These are phyloP conservation scores for Rhadina sibilatrix DNA, from an alignment of 2,113 vertebrate genomes.

Conservation along the genomic window DNA sequence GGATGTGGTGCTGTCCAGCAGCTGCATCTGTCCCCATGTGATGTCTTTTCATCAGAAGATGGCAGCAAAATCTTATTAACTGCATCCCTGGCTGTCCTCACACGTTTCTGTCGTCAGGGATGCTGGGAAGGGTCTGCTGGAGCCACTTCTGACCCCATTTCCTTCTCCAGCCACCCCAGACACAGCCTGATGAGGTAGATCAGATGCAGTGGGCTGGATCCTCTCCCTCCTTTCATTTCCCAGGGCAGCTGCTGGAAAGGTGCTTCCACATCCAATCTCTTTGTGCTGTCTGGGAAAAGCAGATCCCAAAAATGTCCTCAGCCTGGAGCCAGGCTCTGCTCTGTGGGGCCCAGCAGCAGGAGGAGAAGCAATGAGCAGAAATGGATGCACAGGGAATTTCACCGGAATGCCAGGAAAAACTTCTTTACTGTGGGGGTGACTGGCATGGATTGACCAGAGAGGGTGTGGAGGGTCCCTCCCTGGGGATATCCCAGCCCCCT, in stretches of 20 bases:
- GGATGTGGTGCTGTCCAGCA: neutral
- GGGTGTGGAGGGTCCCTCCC: neutral
- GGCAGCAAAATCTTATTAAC: conserved; percentile 74
- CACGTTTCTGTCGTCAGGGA: neutral
- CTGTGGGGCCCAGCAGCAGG: accelerated
- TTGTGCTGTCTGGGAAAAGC: neutral
- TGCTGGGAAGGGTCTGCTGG: neutral
- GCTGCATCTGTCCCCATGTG: neutral
- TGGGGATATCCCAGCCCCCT: neutral
- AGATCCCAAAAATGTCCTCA: neutral
- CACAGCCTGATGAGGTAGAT: neutral
- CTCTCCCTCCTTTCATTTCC: neutral
- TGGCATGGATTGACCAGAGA: neutral
- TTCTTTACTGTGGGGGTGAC: neutral
- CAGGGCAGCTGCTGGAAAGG: neutral
- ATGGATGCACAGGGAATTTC: neutral
- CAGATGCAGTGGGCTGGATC: neutral
- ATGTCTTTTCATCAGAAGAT: conserved; percentile 72
- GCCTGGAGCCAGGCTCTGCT: neutral
- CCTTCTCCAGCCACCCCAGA: neutral
- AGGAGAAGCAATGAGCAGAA: neutral
- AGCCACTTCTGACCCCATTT: neutral
- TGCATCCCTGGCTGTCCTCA: neutral
- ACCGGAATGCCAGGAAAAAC: accelerated
- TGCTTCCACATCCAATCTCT: no score